phyloP scores from a whole-genome alignment of 2,113 vertebrate genomes.

The Dipodomys stephensi region DNA sequence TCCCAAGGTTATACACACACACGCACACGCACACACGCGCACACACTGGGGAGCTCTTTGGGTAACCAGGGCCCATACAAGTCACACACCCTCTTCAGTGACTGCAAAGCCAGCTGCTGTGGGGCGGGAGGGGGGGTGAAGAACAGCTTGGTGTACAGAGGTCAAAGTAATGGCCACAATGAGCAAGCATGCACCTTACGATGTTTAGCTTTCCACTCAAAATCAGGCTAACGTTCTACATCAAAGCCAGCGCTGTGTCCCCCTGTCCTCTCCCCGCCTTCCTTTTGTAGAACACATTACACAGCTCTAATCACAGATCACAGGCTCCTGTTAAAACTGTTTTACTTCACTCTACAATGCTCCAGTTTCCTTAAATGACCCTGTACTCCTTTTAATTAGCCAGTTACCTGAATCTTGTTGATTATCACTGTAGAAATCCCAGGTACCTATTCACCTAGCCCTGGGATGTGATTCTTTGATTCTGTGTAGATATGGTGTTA shows the following conservation, averaged over 20 bases:
- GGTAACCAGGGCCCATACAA: neutral
- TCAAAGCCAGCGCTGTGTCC: neutral
- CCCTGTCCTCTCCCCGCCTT: neutral
- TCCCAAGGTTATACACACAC: too few relatives aligned
- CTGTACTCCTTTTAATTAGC: neutral
- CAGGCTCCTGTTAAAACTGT: neutral
- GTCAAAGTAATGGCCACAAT: too few relatives aligned
- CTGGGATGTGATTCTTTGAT: neutral
- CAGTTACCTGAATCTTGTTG: neutral
- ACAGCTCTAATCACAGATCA: neutral
- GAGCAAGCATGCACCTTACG: neutral
- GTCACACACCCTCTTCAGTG: neutral
- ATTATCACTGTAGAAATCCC: neutral
- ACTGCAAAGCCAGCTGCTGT: neutral
- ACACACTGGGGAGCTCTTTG: neutral
- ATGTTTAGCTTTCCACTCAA: neutral
- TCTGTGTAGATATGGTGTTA: neutral
- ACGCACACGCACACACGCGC: too few relatives aligned
- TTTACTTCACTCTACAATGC: neutral
- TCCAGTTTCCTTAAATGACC: constrained; percentile 43
- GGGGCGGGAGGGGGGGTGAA: neutral
- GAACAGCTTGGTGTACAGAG: fast-evolving
- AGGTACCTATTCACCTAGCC: neutral
- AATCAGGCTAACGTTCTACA: neutral
- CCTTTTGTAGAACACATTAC: neutral